Evolutionary conservation across 2,113 vertebrate species (phyloP).

Genomic region (Antennarius striatus): DNA sequence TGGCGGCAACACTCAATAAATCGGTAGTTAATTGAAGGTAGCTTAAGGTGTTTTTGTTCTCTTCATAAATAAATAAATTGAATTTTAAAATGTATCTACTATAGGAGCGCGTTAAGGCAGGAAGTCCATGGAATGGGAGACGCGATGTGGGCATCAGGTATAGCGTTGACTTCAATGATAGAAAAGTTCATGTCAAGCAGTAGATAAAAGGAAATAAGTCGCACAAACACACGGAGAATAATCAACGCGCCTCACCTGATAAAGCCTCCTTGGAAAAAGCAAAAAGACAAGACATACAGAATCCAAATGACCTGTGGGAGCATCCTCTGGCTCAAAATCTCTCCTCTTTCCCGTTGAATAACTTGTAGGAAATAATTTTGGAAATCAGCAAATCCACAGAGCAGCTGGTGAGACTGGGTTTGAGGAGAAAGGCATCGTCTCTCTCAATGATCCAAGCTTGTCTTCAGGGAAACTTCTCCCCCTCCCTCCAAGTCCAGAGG

Average conservation of each 20-base stretch:
- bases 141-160: background rate
- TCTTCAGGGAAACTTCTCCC: constrained; percentile 77
- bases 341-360: constrained; percentile 62
- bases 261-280: constrained; percentile 81
- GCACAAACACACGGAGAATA: background rate
- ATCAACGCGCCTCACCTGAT: constrained; percentile 75
- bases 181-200: constrained; percentile 56
- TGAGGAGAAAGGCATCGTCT: constrained; percentile 74
- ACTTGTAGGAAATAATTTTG: constrained; percentile 58
- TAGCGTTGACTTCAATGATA: background rate
- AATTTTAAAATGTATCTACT: too few relatives aligned
- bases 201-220: constrained; percentile 5
- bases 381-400: constrained; percentile 79
- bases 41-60: too few relatives aligned
- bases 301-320: constrained; percentile 80
- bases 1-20: too few relatives aligned
- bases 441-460: constrained; percentile 61
- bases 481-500: constrained; percentile 64
- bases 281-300: constrained; percentile 78
- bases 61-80: too few relatives aligned
- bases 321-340: constrained; percentile 78
- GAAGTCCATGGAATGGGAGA: constrained; percentile 5
- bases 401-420: constrained; percentile 57
- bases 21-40: too few relatives aligned
- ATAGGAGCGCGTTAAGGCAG: background rate